These are phyloP conservation scores for Ceratotherium simum DNA, from an alignment of 2,113 vertebrate genomes.

Conservation along the genomic window DNA sequence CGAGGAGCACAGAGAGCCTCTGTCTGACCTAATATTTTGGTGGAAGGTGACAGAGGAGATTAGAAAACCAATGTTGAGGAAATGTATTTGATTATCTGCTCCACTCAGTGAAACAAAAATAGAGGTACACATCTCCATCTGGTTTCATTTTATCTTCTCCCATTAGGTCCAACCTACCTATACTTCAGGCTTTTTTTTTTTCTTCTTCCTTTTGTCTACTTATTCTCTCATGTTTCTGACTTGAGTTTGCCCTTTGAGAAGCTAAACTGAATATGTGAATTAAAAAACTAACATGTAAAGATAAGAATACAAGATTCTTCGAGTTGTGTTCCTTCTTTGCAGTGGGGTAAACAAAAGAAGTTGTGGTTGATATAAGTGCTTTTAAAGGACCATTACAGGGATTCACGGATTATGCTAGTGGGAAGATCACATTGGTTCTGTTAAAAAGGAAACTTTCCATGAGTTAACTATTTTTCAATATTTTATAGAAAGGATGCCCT, in stretches of 20 bases:
- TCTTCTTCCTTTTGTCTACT: not conserved
- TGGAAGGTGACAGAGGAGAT: conserved; percentile 17
- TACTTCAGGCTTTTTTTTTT: not conserved
- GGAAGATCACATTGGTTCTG: not conserved
- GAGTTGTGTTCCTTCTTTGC: not conserved
- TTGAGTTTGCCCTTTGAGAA: not conserved
- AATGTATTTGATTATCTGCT: conserved; percentile 41
- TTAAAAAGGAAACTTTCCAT: not conserved
- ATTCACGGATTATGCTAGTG: not conserved
- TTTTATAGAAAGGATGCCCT: not conserved
- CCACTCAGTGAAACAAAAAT: not conserved
- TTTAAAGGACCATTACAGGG: not conserved
- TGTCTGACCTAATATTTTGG: conserved; percentile 1
- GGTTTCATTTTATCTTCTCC: not conserved
- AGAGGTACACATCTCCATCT: not conserved
- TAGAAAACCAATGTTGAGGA: not conserved
- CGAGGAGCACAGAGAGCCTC: not conserved
- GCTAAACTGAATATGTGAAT: not conserved
- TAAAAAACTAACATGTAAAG: not conserved
- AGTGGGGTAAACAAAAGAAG: not conserved
- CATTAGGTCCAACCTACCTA: not conserved
- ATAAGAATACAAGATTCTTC: not conserved
- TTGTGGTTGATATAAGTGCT: not conserved
- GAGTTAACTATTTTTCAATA: not conserved
- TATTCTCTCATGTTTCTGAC: not conserved